Conservation (phyloP, 2,113 vertebrate species). For the Gallinago paraguaiae region DNA sequence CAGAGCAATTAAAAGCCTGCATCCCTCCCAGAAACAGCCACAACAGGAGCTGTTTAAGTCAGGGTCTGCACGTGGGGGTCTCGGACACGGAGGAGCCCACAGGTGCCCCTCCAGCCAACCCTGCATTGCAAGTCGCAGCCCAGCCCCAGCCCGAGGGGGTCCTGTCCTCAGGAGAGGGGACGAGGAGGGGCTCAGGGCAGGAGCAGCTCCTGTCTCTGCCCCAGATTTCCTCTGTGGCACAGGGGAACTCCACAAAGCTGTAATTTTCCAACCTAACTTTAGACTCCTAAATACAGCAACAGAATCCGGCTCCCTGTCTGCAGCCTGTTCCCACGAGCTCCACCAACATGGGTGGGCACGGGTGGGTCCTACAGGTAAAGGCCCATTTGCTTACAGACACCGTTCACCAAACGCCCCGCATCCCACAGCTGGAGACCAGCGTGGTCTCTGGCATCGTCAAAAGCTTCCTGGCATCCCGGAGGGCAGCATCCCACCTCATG, state of each 20-base stretch:
- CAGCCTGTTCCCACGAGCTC: background rate
- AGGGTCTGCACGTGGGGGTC: rapidly evolving
- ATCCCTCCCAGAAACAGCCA: background rate
- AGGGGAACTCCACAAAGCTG: background rate
- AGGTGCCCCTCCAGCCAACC: background rate
- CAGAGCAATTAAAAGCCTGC: rapidly evolving
- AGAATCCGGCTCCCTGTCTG: background rate
- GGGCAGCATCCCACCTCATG: rapidly evolving
- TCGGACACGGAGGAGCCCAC: background rate
- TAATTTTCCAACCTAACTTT: background rate
- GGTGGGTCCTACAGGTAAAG: background rate
- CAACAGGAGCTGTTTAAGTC: rapidly evolving
- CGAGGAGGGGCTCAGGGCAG: background rate
- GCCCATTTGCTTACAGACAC: background rate
- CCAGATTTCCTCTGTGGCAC: rapidly evolving
- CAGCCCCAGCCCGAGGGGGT: rapidly evolving
- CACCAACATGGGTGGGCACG: background rate
- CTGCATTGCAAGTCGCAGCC: rapidly evolving
- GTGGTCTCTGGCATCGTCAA: rapidly evolving
- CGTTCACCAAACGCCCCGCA: rapidly evolving
- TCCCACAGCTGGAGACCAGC: background rate
- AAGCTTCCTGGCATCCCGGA: background rate
- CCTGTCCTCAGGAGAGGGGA: background rate
- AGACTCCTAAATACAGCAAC: background rate
- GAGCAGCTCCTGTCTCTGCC: background rate